Percentiles rank a stretch among this genome's conserved stretches.
These are phyloP conservation scores for Cloeon dipterum DNA, from an alignment of 2,888 invertebrate species.

Conservation along the genomic window DNA sequence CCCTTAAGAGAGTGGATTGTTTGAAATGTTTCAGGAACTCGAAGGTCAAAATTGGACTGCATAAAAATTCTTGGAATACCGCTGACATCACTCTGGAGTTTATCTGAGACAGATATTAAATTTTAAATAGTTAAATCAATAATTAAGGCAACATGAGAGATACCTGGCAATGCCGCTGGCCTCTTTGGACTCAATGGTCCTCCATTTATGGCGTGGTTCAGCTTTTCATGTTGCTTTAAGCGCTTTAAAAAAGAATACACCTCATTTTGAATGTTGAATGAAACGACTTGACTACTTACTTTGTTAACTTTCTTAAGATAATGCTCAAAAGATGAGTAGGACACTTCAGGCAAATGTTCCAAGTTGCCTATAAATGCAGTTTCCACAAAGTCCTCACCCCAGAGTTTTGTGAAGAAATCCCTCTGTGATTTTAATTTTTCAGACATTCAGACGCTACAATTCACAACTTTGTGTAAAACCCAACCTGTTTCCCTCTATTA, in stretches of 20 bases:
- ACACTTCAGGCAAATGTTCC: slow-evolving; percentile 61
- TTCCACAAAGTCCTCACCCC: slow-evolving; percentile 90
- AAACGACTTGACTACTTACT: slow-evolving; percentile 16
- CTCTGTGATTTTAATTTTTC: slow-evolving; percentile 12
- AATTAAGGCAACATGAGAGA: too few species aligned
- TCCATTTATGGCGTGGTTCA: not conserved
- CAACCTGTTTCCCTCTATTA: slow-evolving; percentile 67
- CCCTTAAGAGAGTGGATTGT: slow-evolving; percentile 54
- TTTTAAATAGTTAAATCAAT: too few species aligned
- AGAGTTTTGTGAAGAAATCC: slow-evolving; percentile 88
- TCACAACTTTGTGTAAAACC: slow-evolving; percentile 12
- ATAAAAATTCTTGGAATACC: slow-evolving; percentile 71
- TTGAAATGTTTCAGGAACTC: slow-evolving; percentile 57
- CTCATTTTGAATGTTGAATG: not conserved
- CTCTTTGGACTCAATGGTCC: not conserved
- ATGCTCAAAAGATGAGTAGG: slow-evolving; percentile 59
- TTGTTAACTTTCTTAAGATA: slow-evolving; percentile 56
- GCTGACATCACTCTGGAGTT: slow-evolving; percentile 25
- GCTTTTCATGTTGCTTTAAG: not conserved
- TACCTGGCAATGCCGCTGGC: not conserved
- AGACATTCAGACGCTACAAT: not conserved
- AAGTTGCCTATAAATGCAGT: slow-evolving; percentile 44
- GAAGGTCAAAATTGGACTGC: slow-evolving; percentile 52
- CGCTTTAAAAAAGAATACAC: not conserved
- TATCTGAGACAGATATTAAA: slow-evolving; percentile 18